Base-by-base conservation (phyloP, 1,140 invertebrate species). In the Temnothorax longispinosus region DNA sequence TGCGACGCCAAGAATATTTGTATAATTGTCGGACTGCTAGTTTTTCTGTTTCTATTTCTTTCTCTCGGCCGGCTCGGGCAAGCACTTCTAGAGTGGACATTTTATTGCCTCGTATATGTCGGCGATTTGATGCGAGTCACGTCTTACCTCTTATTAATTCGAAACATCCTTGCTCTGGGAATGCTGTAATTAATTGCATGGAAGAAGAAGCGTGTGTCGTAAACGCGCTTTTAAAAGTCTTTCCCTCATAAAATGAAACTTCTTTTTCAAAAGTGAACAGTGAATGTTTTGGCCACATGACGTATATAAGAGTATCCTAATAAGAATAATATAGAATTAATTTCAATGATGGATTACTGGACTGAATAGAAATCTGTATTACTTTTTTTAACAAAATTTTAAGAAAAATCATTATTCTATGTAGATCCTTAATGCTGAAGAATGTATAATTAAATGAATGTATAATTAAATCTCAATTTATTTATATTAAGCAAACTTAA, bases 81-180 rank as follows among this genome's bases (percentile, higher is more conserved):
- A 81, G 64, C 38, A 69, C 35, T 54, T 69, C 32, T 18, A 54
- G n/a, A 54, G 35, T 38, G 77, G 77, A 56, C 50, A 71, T 81
- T 81, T 81, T 71, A 81, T 69, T 71, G 77, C 32, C 47, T 41
- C 35, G 64, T 69, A 50, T 52, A 38, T 38, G n/a, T 67, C 35
- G 32, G 13, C 8, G 44, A 38, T 80, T 67, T 81, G 64, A 81
- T 81, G 77, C 77, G 21, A 81, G 64, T 81, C 77, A 81, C 64
- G 77, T 81, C 21, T 71, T 47, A 32, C 1, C 15, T 65, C 64
- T 81, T 81, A 81, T 81, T 81, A 81, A 81, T 71, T 69, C 50
- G 77, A 81, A 54, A 81, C 62, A 81, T 81, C 47, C 21, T n/a
- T 27, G 50, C 77, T 44, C n/a, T 18, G 32, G 21, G 35, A 81